These are phyloP conservation scores for Platorchestia sp. DNA, from an alignment of 1,140 invertebrate species.

Conservation along the genomic window DNA sequence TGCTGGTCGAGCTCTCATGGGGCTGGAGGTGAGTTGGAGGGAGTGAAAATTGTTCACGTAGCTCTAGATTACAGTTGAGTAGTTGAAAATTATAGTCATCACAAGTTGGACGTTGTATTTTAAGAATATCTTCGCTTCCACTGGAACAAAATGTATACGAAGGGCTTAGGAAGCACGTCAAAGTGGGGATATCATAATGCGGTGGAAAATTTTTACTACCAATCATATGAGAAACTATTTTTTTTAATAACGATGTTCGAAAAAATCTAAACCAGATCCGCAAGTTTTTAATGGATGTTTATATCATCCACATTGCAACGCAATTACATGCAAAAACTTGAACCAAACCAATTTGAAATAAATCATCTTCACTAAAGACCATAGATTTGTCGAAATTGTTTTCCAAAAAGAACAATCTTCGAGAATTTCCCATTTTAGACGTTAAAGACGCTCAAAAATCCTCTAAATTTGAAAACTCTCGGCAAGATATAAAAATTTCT, in stretches of 20 bases:
- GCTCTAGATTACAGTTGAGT: too few relatives aligned
- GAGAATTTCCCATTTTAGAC: too few relatives aligned
- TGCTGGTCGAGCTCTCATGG: neutral
- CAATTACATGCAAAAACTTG: neutral
- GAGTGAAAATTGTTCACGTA: neutral
- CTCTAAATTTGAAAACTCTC: too few relatives aligned
- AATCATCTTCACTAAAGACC: neutral
- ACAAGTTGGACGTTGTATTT: neutral
- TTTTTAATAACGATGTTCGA: neutral
- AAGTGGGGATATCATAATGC: neutral
- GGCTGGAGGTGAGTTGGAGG: neutral
- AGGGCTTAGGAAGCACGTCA: neutral
- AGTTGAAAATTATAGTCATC: too few relatives aligned
- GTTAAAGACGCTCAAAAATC: too few relatives aligned
- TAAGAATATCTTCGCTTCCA: neutral
- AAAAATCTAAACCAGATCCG: too few relatives aligned
- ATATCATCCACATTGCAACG: neutral
- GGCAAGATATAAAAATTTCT: too few relatives aligned
- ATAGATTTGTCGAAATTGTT: too few relatives aligned
- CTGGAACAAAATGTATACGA: neutral
- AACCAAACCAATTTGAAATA: neutral
- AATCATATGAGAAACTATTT: neutral
- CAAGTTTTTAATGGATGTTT: neutral
- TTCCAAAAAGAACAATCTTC: too few relatives aligned
- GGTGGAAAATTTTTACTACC: neutral